Conservation (phyloP, 2,888 invertebrate genomes). For the Diloba caeruleocephala region DNA sequence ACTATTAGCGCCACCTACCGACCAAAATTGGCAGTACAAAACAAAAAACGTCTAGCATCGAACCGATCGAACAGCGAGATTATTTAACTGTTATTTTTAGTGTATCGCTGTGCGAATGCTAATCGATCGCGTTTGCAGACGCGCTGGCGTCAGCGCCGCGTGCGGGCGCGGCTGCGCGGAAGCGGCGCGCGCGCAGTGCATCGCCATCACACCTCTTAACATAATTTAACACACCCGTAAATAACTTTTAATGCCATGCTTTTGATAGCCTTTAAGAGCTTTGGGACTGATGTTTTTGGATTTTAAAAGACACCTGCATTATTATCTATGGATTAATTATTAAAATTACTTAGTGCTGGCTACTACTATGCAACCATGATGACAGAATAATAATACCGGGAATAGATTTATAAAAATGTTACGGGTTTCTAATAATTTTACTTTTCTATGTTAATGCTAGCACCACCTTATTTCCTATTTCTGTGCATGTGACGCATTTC, state of each 20-base stretch:
- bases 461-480: no score
- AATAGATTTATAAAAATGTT: no score
- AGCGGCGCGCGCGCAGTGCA: constrained; percentile 55
- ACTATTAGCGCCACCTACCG: constrained; percentile 35
- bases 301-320: constrained; percentile 16
- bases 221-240: constrained; percentile 40
- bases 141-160: constrained; percentile 62
- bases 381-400: no score
- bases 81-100: constrained; percentile 57
- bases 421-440: no score
- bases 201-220: constrained; percentile 51
- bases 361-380: no score
- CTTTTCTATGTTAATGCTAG: no score
- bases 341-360: neutral
- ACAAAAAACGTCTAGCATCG: constrained; percentile 26
- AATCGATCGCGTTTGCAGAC: constrained; percentile 59
- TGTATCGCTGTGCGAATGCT: constrained; percentile 46
- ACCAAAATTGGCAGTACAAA: neutral
- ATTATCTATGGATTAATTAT: constrained; percentile 1
- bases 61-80: constrained; percentile 40
- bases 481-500: no score
- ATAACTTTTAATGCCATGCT: constrained; percentile 33
- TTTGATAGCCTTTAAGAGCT: constrained; percentile 31
- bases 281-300: neutral
- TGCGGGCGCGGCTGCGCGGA: constrained; percentile 51